phyloP scores from a whole-genome alignment of 2,797 vertebrate species.

The Acropternis orthonyx region DNA sequence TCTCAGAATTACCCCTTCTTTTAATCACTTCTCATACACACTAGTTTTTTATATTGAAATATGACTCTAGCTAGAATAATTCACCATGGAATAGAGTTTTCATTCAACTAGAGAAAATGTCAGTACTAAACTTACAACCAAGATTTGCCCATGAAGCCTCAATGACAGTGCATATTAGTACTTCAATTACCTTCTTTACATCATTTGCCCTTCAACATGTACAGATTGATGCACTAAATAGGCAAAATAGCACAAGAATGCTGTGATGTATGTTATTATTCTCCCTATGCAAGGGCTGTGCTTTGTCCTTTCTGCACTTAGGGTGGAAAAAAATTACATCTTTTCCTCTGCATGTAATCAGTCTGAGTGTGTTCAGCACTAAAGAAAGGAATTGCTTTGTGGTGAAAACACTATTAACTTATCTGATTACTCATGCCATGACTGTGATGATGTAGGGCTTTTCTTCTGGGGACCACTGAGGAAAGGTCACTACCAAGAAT shows the following conservation, averaged over 20 bases:
- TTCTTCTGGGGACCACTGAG: background rate
- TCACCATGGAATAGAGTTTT: background rate
- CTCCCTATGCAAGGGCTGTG: background rate
- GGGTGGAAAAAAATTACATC: background rate
- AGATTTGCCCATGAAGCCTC: background rate
- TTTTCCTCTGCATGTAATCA: background rate
- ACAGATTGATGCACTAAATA: background rate
- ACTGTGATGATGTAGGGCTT: background rate
- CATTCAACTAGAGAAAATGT: background rate
- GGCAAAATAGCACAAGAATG: background rate
- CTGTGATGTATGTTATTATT: background rate
- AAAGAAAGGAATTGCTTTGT: background rate
- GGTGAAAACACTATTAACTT: background rate
- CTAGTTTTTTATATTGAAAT: background rate
- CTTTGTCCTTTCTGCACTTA: background rate
- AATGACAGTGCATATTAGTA: background rate
- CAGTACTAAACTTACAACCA: background rate
- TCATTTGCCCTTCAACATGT: background rate
- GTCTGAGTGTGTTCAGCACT: background rate
- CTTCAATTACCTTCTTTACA: background rate
- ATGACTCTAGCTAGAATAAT: background rate
- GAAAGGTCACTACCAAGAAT: conserved; percentile 13
- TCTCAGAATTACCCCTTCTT: background rate
- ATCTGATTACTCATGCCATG: background rate
- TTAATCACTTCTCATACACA: background rate